phyloP scores from a whole-genome alignment of 1,140 invertebrate genomes.

The Caenorhabditis remanei region DNA sequence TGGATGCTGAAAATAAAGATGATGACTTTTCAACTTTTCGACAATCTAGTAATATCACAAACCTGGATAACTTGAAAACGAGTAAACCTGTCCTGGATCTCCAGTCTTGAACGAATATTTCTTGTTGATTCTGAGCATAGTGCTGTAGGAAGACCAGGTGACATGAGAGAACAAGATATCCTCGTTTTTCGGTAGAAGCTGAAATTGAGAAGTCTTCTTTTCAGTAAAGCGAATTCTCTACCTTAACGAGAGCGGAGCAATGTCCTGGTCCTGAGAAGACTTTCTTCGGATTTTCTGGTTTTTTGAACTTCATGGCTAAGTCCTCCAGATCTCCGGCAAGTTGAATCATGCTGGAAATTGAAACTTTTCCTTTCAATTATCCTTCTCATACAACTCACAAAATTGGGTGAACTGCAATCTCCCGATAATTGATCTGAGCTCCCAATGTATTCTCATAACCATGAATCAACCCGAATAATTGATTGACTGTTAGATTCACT shows the following conservation, averaged over 20 bases:
- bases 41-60: too few relatives aligned
- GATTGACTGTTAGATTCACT: slow-evolving; percentile 79
- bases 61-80: slow-evolving; percentile 83
- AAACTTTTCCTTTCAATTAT: not conserved
- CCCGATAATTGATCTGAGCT: slow-evolving; percentile 82
- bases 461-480: slow-evolving; percentile 67
- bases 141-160: slow-evolving; percentile 84
- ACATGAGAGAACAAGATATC: slow-evolving; percentile 83
- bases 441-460: slow-evolving; percentile 81
- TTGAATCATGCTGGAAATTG: slow-evolving; percentile 75
- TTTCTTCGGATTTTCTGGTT: slow-evolving; percentile 66
- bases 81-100: slow-evolving; percentile 70
- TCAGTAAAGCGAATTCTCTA: slow-evolving; percentile 64
- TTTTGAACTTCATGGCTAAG: slow-evolving; percentile 79
- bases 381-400: slow-evolving; percentile 28
- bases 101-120: slow-evolving; percentile 84
- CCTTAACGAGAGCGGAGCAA: slow-evolving; percentile 82
- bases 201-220: too few relatives aligned
- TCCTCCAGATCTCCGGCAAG: slow-evolving; percentile 86
- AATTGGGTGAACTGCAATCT: slow-evolving; percentile 79
- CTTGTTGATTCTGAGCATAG: slow-evolving; percentile 90
- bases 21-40: not conserved
- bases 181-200: slow-evolving; percentile 78
- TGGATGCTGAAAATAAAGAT: not conserved
- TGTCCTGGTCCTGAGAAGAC: slow-evolving; percentile 77